Percentiles rank a stretch among this genome's conserved stretches.
These are phyloP conservation scores for Datnioides undecimradiatus DNA, from an alignment of 2,113 vertebrate genomes.

Conservation along the genomic window DNA sequence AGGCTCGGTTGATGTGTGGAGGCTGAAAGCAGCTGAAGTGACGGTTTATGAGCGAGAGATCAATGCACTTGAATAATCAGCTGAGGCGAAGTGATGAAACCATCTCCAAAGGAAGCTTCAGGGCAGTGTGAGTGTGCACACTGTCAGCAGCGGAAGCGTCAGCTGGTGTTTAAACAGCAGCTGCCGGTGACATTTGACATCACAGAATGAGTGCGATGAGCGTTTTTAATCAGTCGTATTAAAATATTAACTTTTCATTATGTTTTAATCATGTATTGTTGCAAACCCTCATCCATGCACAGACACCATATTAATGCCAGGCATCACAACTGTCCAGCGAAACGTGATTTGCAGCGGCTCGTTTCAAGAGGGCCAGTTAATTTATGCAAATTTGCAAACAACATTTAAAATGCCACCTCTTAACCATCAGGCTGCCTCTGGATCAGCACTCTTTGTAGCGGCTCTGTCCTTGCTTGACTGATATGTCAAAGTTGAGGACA, in stretches of 20 bases:
- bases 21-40: not conserved
- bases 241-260: not conserved
- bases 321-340: not conserved
- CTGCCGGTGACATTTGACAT: no score
- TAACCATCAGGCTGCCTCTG: slow-evolving; percentile 60
- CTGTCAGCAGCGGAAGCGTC: not conserved
- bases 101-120: not conserved
- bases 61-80: not conserved
- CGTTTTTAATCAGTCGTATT: not conserved
- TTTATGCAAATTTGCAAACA: slow-evolving; percentile 67
- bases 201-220: not conserved
- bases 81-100: not conserved
- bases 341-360: not conserved
- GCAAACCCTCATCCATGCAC: not conserved
- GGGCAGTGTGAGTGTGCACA: not conserved
- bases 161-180: not conserved
- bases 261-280: not conserved
- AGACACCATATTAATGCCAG: not conserved
- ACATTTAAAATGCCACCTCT: slow-evolving; percentile 71
- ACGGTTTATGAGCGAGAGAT: not conserved
- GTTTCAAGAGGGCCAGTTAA: slow-evolving; percentile 43
- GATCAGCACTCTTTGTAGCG: slow-evolving; percentile 64
- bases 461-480: slow-evolving; percentile 79
- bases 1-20: not conserved
- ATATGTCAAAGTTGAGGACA: slow-evolving; percentile 84